Percentiles rank a stretch among this genome's conserved stretches.
These are phyloP conservation scores for Aurelia sp. DNA, from an alignment of 30 jellyfish, hydroid and myxozoan genomes.

Conservation along the genomic window DNA sequence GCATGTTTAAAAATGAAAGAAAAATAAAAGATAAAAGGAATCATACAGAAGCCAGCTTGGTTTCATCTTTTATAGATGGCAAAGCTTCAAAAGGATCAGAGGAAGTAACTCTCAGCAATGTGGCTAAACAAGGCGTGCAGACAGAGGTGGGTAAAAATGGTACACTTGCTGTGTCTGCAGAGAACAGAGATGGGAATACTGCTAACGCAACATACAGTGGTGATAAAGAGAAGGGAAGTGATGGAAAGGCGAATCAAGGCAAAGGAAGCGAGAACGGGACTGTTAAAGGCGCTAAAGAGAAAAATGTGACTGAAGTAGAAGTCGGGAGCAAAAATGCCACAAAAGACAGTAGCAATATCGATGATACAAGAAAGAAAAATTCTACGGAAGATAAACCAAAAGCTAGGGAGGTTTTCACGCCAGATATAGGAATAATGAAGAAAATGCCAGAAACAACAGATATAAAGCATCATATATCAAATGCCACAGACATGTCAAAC, in stretches of 20 bases:
- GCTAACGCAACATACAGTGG: background rate
- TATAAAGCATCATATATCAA: conserved; percentile 40
- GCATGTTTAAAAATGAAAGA: background rate
- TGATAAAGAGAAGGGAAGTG: background rate
- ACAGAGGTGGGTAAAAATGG: conserved; percentile 28
- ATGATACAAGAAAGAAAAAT: background rate
- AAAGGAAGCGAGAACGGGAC: background rate
- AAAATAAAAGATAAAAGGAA: conserved; percentile 10
- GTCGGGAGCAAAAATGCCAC: background rate
- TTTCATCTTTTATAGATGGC: conserved; percentile 17
- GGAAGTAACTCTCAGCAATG: conserved; percentile 21
- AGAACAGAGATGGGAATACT: background rate
- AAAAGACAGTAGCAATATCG: background rate
- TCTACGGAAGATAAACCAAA: conserved; percentile 1
- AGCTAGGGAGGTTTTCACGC: conserved; percentile 31
- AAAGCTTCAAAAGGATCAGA: conserved; percentile 24
- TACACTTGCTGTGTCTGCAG: conserved; percentile 21
- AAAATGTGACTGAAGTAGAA: background rate
- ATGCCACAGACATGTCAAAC: background rate
- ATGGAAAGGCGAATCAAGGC: background rate
- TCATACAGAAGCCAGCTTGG: conserved; percentile 45
- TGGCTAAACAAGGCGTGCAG: conserved; percentile 1
- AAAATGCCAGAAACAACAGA: conserved; percentile 52
- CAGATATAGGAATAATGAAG: conserved; percentile 52
- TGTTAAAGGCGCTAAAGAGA: background rate